Evolutionary conservation across 1,140 invertebrate species (phyloP).

Genomic region (Drosophila kanapiae): DNA sequence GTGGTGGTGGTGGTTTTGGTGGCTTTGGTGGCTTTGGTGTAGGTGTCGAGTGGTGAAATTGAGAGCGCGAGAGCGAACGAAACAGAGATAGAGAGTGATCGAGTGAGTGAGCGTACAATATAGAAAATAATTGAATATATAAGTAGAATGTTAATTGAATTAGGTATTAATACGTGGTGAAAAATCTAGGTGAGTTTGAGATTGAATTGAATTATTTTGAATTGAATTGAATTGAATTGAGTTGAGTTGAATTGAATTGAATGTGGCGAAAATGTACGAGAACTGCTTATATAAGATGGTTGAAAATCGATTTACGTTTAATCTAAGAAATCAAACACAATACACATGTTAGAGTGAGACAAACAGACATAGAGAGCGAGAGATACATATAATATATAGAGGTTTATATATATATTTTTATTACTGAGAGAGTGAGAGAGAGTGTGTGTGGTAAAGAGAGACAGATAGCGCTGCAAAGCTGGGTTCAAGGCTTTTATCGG

Average conservation of each 20-base stretch:
- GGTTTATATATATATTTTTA: constrained; percentile 26
- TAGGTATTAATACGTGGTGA: constrained; percentile 32
- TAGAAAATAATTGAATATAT: constrained; percentile 53
- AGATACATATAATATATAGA: constrained; percentile 55
- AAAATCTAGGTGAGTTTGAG: constrained; percentile 48
- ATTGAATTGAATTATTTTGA: constrained; percentile 44
- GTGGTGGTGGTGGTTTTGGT: constrained; percentile 32
- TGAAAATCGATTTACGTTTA: constrained; percentile 60
- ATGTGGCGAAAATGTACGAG: constrained; percentile 60
- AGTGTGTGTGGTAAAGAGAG: constrained; percentile 37
- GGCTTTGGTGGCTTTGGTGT: constrained; percentile 27
- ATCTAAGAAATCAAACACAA: constrained; percentile 74
- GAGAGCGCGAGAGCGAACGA: constrained; percentile 54
- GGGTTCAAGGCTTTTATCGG: constrained; percentile 38
- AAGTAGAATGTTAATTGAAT: constrained; percentile 48
- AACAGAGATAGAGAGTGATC: constrained; percentile 55
- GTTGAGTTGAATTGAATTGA: constrained; percentile 36
- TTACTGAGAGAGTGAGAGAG: constrained; percentile 42
- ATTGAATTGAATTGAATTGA: constrained; percentile 42
- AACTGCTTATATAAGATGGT: constrained; percentile 69
- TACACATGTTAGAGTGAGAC: constrained; percentile 73
- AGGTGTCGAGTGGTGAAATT: constrained; percentile 54
- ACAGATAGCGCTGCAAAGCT: constrained; percentile 51
- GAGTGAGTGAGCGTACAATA: constrained; percentile 59
- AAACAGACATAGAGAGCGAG: constrained; percentile 67